Evolutionary conservation across 1,140 invertebrate genomes (phyloP).

Genomic region (Microplitis demolitor): DNA sequence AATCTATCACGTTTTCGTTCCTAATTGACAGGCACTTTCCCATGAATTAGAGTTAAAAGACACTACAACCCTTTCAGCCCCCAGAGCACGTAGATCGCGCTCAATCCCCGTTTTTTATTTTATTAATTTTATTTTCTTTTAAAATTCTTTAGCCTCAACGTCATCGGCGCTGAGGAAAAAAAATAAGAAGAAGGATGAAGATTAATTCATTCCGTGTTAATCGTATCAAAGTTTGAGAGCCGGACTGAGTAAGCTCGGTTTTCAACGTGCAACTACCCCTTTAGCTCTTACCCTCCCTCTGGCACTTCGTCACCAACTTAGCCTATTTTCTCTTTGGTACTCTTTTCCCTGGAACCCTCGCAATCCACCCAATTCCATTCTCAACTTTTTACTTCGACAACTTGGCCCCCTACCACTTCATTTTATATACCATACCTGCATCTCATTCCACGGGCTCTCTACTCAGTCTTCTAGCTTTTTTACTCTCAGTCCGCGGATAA

Average conservation of each 20-base stretch:
- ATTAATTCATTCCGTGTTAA: slow-evolving; percentile 64
- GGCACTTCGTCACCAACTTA: neutral
- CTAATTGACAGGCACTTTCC: slow-evolving; percentile 48
- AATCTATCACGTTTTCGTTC: slow-evolving; percentile 31
- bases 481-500: slow-evolving; percentile 42
- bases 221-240: slow-evolving; percentile 63
- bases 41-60: slow-evolving; percentile 21
- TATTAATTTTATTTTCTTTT: slow-evolving; percentile 4
- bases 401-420: slow-evolving; percentile 23
- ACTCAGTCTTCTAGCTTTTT: neutral
- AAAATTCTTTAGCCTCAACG: slow-evolving; percentile 4
- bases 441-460: slow-evolving; percentile 18
- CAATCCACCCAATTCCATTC: slow-evolving; percentile 16
- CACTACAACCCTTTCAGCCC: slow-evolving; percentile 30
- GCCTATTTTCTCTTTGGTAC: slow-evolving; percentile 23
- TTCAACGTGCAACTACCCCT: slow-evolving; percentile 18
- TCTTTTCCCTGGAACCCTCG: slow-evolving; percentile 22
- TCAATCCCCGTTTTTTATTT: slow-evolving; percentile 38
- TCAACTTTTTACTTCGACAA: slow-evolving; percentile 53
- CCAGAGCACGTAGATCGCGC: slow-evolving; percentile 41
- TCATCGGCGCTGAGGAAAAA: slow-evolving; percentile 23
- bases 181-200: slow-evolving; percentile 50
- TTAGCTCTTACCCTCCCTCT: slow-evolving; percentile 27
- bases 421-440: neutral
- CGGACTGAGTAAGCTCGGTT: slow-evolving; percentile 37